Percentiles rank a stretch among this genome's conserved stretches.
Conservation (phyloP, 1,140 invertebrate species). For the Hesperophylax magnus region DNA sequence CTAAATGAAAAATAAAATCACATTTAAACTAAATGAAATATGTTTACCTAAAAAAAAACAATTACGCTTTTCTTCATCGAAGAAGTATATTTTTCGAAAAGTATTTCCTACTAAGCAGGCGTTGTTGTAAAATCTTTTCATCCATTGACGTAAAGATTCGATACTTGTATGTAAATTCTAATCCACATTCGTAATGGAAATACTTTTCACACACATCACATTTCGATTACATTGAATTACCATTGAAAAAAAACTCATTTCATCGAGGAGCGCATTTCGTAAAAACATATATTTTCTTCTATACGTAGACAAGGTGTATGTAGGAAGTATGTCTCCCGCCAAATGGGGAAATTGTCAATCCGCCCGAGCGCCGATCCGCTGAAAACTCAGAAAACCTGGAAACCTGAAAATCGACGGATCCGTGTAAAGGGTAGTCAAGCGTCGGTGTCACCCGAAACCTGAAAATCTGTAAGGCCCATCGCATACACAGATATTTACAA, state of each 20-base stretch:
- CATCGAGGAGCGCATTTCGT: conserved; percentile 11
- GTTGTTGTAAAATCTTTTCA: neutral
- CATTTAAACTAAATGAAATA: too few species aligned
- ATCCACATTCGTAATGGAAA: conserved; percentile 14
- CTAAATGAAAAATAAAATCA: too few species aligned
- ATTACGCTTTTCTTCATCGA: too few species aligned
- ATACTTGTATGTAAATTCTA: conserved; percentile 25
- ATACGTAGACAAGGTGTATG: neutral
- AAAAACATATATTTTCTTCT: conserved; percentile 16
- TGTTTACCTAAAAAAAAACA: too few species aligned
- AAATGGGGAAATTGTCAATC: conserved; percentile 33
- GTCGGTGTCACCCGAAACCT: neutral
- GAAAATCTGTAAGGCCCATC: neutral
- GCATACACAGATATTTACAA: neutral
- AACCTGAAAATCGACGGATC: neutral
- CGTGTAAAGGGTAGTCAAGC: neutral
- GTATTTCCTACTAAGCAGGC: too few species aligned
- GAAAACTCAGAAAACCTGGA: neutral
- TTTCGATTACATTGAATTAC: conserved; percentile 30
- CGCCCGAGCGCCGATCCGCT: conserved; percentile 9
- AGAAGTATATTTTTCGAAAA: too few species aligned
- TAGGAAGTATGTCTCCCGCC: neutral
- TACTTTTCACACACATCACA: conserved; percentile 23
- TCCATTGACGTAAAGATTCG: neutral
- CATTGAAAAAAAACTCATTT: conserved; percentile 33